phyloP scores from a whole-genome alignment of 2,888 invertebrate species.

The Troilus luridus region DNA sequence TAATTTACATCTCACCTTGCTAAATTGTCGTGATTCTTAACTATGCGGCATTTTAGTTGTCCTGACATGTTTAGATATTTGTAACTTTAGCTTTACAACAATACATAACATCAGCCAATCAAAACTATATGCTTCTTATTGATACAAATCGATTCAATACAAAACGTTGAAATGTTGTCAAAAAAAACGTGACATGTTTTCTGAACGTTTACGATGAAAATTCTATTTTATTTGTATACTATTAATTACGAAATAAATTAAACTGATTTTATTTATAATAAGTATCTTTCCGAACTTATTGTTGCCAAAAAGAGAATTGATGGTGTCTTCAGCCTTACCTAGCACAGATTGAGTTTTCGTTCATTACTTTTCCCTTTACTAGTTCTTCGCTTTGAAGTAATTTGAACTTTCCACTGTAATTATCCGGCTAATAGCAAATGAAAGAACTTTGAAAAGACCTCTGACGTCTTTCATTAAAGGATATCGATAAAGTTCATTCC shows the following conservation, averaged over 20 bases:
- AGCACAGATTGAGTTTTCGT: background rate
- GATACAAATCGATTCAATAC: too few species aligned
- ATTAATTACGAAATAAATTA: too few species aligned
- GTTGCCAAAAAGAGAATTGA: too few species aligned
- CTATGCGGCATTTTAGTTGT: background rate
- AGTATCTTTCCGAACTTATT: too few species aligned
- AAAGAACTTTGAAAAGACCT: background rate
- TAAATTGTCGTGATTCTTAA: background rate
- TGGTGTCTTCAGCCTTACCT: background rate
- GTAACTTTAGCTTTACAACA: background rate
- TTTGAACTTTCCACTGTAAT: background rate
- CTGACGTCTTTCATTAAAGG: conserved; percentile 14
- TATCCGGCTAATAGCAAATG: background rate
- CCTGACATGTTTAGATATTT: background rate
- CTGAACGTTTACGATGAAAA: too few species aligned
- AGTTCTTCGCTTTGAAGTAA: conserved; percentile 4
- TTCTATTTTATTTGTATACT: too few species aligned
- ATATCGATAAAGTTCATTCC: background rate
- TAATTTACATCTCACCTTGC: background rate
- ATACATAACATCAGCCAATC: too few species aligned
- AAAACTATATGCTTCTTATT: too few species aligned
- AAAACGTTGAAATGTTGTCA: too few species aligned
- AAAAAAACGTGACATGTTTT: too few species aligned
- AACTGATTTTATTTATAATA: too few species aligned
- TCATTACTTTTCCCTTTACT: conserved; percentile 1